These are phyloP conservation scores for Dicrostonyx torquatus DNA, from an alignment of 2,797 vertebrate genomes.

Conservation along the genomic window DNA sequence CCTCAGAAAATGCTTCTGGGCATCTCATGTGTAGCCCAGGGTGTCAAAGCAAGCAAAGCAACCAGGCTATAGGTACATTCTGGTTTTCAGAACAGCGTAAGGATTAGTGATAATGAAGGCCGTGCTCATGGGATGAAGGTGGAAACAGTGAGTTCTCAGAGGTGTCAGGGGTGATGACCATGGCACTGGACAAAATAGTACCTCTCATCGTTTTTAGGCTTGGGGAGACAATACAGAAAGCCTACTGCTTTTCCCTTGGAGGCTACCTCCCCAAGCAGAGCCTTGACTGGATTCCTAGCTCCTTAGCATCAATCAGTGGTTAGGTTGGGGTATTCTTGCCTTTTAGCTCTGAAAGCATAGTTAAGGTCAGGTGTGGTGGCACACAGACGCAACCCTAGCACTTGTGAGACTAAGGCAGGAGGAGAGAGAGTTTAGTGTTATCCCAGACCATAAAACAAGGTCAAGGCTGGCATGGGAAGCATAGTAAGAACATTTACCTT, in stretches of 20 bases:
- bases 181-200: not conserved
- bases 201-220: not conserved
- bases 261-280: not conserved
- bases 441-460: not conserved
- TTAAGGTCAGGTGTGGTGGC: not conserved
- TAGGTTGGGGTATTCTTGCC: not conserved
- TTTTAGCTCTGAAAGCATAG: not conserved
- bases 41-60: not conserved
- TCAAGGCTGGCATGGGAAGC: not conserved
- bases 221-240: not conserved
- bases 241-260: not conserved
- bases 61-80: not conserved
- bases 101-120: constrained; percentile 18
- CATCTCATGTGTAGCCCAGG: not conserved
- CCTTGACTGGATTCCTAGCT: not conserved
- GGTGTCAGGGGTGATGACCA: not conserved
- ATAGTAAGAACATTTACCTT: not conserved
- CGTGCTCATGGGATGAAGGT: not conserved
- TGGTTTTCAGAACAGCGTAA: constrained; percentile 17
- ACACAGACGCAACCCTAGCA: not conserved
- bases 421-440: not conserved
- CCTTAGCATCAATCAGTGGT: not conserved
- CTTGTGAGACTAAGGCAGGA: not conserved
- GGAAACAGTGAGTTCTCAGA: constrained; percentile 18
- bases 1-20: not conserved